Base-by-base conservation (phyloP, 92 coral and sea anemone species). In the Epizoanthus scotinus region DNA sequence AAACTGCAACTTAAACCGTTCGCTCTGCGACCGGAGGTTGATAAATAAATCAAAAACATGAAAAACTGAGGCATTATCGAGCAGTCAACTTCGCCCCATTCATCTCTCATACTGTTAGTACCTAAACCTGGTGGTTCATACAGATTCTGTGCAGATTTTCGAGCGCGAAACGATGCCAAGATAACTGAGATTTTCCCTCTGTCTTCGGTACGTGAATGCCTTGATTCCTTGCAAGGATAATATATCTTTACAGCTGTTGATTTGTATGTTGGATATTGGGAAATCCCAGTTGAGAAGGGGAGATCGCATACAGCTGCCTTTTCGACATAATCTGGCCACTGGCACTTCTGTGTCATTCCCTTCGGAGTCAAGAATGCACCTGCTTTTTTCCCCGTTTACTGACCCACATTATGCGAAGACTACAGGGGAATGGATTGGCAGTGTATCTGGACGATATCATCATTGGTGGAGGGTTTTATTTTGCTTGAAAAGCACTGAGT, bases 391-490 rank as follows among this genome's bases (percentile, higher is more conserved):
- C 85, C 54, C 89, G 85, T 36, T 75, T 85, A 9, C 82, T 89
- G 92, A 65, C 89, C 8, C 85, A 84, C 57, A 54, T 83, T 63
- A 83, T 77, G 91, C 28, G 69, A 25, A 88, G 83, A 12, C 80
- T 83, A 21, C 81, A 69, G 61, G 64, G 86, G 89, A 78, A 83
- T 40, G 87, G 85, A 4, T 62, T 87, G 9, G 85, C 91, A 15
- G 67, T 87, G 53, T 87, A 88, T 72, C 79, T 85, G 38, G 91
- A 84, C 40, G 89, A 85, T 65, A 85, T 85, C 28, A 80, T 87
- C 47, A 77, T 87, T 27, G 90, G 86, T 3, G 84, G 84, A 0
- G 62, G 62, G 10, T 77, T 55, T 38, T 86, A n/a, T n/a, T 81
- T 55, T 89, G 77, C 49, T 44, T 78, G 81, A 8, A 82, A 82